Percentiles rank a stretch among this genome's conserved stretches.
phyloP scores from a whole-genome alignment of 2,888 invertebrate species.

The Orthosia gracilis region DNA sequence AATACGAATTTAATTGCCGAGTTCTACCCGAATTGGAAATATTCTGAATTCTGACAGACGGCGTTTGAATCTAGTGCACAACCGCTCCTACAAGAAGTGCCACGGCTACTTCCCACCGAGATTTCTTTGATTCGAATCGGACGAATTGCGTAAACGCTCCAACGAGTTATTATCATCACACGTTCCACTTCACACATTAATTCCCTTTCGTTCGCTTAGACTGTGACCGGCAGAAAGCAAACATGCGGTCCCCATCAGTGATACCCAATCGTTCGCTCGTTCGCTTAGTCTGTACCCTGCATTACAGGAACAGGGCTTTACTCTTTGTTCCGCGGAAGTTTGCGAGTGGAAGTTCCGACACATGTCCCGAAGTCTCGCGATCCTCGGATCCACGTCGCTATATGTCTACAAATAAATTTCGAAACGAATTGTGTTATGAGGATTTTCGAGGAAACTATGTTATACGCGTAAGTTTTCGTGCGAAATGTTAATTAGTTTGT shows the following conservation, averaged over 20 bases:
- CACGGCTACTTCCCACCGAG: background rate
- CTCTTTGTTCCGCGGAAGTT: slow-evolving; percentile 84
- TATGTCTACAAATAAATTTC: slow-evolving; percentile 64
- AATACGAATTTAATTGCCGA: background rate
- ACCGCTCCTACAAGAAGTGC: background rate
- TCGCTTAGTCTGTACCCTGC: background rate
- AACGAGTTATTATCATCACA: background rate
- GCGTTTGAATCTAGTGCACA: background rate
- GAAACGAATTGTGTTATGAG: slow-evolving; percentile 56
- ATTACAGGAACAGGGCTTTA: slow-evolving; percentile 82
- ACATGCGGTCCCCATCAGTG: background rate
- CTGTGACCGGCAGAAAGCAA: background rate
- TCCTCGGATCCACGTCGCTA: slow-evolving; percentile 52
- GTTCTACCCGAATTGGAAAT: background rate
- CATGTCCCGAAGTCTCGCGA: slow-evolving; percentile 82
- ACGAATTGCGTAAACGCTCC: background rate
- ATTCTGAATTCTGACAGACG: background rate
- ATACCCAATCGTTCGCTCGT: background rate
- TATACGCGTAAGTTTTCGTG: slow-evolving; percentile 2
- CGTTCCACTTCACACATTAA: background rate
- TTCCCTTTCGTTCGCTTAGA: too few species aligned
- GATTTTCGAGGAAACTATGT: slow-evolving; percentile 41
- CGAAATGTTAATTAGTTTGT: background rate
- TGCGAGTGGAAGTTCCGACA: slow-evolving; percentile 85
- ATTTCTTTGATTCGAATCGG: background rate